Evolutionary conservation across 2,888 invertebrate genomes (phyloP), one percentile per base, ranked within the genome.

Genomic region (Megamerina dolium): DNA sequence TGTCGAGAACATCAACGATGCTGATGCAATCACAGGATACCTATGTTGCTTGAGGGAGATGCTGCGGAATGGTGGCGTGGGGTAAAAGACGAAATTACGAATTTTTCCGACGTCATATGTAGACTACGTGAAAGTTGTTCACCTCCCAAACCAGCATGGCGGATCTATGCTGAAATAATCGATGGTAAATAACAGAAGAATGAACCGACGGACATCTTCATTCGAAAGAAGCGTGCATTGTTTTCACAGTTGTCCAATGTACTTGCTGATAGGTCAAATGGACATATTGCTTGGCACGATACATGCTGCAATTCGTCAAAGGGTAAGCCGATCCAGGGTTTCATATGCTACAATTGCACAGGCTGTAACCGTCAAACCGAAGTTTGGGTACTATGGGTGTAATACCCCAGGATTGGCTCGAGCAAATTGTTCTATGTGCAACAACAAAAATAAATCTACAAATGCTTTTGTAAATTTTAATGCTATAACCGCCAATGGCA

Each of bases 381-480:
- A 40, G 26, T 41, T 41, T 38, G 40, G 44, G 8, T 46, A 45
- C n/a, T 45, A 46, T 30, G 49, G 44, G 17, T 46, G 46, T n/a
- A 40, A 40, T 44, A 17, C 39, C 9, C 44, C 43, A 26, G 41
- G 45, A 3, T 35, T 46, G 2, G 37, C 41, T 4, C 36, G 46
- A 17, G 41, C 44, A 9, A 49, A 46, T 23, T 49, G 49, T 23
- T 37, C 37, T 6, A 46, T 42, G 30, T 41, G 46, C 23, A 41
- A 34, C 8, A 30, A 44, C 12, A 44, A 42, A 19, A 26, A 17
- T 23, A 19, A 18, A 20, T 23, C 9, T 19, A 36, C 38, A 23
- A 42, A 39, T 13, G 17, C 33, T 14, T 14, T 21, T 30, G 37
- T 48, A 9, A 31, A 36, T 13, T 45, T 45, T 21, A 45, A 48